Conservation (phyloP, 2,113 vertebrate genomes). For the Apeltes quadracus region DNA sequence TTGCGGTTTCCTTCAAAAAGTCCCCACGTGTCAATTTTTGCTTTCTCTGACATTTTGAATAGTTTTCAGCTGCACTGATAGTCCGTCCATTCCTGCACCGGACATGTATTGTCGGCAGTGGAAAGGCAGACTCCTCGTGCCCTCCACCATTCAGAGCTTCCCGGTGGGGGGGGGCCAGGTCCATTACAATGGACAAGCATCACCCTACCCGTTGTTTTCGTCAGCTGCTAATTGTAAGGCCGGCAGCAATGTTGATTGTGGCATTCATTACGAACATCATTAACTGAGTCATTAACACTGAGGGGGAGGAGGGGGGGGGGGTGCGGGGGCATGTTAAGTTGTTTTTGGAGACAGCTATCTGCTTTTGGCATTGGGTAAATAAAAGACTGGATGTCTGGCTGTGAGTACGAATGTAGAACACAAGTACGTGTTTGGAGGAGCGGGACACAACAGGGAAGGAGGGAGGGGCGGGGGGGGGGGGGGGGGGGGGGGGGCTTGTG, state of each 20-base stretch:
- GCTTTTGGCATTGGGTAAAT: constrained; percentile 40
- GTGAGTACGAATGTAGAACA: constrained; percentile 35
- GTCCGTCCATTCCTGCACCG: not conserved
- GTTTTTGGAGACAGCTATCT: constrained; percentile 67
- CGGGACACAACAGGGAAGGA: no score
- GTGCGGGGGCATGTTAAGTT: constrained; percentile 45
- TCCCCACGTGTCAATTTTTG: no score
- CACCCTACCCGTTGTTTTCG: constrained; percentile 58
- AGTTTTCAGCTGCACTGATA: no score
- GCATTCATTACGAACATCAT: constrained; percentile 66
- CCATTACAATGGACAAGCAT: constrained; percentile 65
- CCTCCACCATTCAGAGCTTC: constrained; percentile 50
- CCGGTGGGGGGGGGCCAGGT: constrained; percentile 55
- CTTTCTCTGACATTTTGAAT: not conserved
- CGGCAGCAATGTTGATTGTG: constrained; percentile 62
- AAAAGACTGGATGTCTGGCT: constrained; percentile 7
- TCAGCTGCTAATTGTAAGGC: constrained; percentile 56
- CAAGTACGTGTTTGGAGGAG: constrained; percentile 22
- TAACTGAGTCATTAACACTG: constrained; percentile 68
- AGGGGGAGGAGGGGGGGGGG: constrained; percentile 32
- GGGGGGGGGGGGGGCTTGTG: not conserved
- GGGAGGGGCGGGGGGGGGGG: no score
- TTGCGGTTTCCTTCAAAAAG: not conserved
- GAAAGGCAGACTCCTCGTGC: constrained; percentile 33
- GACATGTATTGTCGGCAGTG: constrained; percentile 14